Evolutionary conservation across 2,888 invertebrate genomes (phyloP).

Genomic region (Axea sp.): DNA sequence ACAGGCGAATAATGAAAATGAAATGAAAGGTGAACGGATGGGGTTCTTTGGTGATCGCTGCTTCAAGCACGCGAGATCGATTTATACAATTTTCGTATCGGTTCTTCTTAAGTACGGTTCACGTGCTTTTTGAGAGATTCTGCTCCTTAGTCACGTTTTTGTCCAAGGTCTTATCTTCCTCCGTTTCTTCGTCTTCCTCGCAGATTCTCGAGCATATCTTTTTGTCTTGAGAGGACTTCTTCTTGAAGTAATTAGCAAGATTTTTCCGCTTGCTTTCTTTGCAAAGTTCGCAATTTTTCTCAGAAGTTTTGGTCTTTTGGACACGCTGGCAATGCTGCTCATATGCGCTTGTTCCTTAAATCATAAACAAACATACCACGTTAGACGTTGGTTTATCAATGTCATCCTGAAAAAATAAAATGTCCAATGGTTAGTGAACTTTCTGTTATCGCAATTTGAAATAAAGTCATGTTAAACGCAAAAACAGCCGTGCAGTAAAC

Average conservation of each 20-base stretch:
- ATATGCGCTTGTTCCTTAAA: constrained; percentile 68
- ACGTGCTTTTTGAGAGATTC: constrained; percentile 46
- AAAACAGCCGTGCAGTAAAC: too few species aligned
- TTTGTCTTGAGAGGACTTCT: constrained; percentile 78
- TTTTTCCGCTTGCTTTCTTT: constrained; percentile 81
- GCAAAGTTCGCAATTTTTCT: constrained; percentile 80
- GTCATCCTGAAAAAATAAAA: too few species aligned
- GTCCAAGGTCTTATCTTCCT: constrained; percentile 48
- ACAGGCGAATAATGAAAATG: too few species aligned
- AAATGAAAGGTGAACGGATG: not conserved
- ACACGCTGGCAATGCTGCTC: constrained; percentile 74
- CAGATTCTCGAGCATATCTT: constrained; percentile 80
- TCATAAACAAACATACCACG: too few species aligned
- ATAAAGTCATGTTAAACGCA: too few species aligned
- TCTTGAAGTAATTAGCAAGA: constrained; percentile 80
- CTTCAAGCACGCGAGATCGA: constrained; percentile 14
- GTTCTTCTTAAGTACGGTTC: constrained; percentile 15
- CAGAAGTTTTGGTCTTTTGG: constrained; percentile 64
- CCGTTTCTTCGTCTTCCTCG: constrained; percentile 80
- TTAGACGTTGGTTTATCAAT: too few species aligned
- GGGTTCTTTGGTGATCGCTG: constrained; percentile 23
- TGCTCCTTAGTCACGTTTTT: constrained; percentile 25
- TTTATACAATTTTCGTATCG: constrained; percentile 11
- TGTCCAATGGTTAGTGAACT: too few species aligned
- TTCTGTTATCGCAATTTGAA: too few species aligned